Conservation (phyloP, 2,888 invertebrate species). For the Tridacna gigas region DNA sequence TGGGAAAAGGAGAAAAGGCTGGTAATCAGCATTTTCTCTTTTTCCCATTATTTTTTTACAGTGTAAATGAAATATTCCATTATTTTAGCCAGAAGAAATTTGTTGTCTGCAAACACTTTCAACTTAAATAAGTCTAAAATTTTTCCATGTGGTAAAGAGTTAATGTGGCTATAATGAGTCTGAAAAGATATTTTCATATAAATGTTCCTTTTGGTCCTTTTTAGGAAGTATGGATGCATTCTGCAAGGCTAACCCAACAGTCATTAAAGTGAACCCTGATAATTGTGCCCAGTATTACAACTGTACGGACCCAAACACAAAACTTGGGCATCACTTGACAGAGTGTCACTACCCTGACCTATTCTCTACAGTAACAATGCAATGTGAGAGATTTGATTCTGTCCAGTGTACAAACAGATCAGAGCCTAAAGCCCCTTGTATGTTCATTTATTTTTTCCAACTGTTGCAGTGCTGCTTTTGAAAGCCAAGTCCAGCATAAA, state of each 20-base stretch:
- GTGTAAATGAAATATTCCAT: too few relatives aligned
- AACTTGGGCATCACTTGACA: constrained; percentile 57
- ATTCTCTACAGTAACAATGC: constrained; percentile 33
- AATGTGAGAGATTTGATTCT: constrained; percentile 43
- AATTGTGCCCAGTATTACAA: constrained; percentile 69
- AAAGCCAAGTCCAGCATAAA: background rate
- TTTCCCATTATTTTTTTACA: too few relatives aligned
- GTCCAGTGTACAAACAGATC: constrained; percentile 42
- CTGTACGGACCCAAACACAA: constrained; percentile 55
- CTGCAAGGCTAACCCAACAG: constrained; percentile 42
- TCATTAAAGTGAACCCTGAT: constrained; percentile 48
- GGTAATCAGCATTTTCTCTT: too few relatives aligned
- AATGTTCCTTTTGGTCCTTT: background rate
- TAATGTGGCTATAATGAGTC: too few relatives aligned
- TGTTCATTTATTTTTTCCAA: constrained; percentile 3
- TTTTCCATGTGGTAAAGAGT: background rate
- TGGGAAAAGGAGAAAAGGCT: too few relatives aligned
- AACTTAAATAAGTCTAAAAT: too few relatives aligned
- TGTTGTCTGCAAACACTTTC: too few relatives aligned
- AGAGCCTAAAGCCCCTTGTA: constrained; percentile 55
- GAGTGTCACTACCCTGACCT: constrained; percentile 68
- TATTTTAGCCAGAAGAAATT: too few relatives aligned
- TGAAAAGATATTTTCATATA: background rate
- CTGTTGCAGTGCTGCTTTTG: background rate
- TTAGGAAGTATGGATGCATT: constrained; percentile 58